Percentiles rank a stretch among this genome's conserved stretches.
These are phyloP conservation scores for Zhuqinia jingwanae DNA, from an alignment of 2,888 invertebrate species.

Conservation along the genomic window DNA sequence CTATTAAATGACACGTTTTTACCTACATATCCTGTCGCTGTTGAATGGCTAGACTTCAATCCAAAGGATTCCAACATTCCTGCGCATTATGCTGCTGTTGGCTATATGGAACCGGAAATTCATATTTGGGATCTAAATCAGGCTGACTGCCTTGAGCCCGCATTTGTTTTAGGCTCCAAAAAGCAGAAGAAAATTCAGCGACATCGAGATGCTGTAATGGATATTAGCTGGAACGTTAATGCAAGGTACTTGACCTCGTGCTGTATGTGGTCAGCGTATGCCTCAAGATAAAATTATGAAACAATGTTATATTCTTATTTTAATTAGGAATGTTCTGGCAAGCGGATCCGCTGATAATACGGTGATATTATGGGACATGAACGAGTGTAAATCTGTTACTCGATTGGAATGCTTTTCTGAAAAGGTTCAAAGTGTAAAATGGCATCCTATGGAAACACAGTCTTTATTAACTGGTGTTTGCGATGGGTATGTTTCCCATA, in stretches of 20 bases:
- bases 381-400: slow-evolving; percentile 88
- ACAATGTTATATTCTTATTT: no score
- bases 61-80: slow-evolving; percentile 85
- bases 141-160: slow-evolving; percentile 94
- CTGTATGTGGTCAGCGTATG: no score
- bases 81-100: slow-evolving; percentile 95
- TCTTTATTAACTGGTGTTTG: slow-evolving; percentile 91
- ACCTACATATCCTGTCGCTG: slow-evolving; percentile 93
- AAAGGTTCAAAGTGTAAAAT: slow-evolving; percentile 91
- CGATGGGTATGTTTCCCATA: slow-evolving; percentile 84
- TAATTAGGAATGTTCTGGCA: slow-evolving; percentile 91
- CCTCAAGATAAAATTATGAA: no score
- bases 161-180: slow-evolving; percentile 89
- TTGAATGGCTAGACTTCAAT: slow-evolving; percentile 96
- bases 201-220: slow-evolving; percentile 94
- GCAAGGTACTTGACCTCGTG: slow-evolving; percentile 83
- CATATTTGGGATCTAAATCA: slow-evolving; percentile 99
- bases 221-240: slow-evolving; percentile 90
- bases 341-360: slow-evolving; percentile 96
- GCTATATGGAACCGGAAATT: slow-evolving; percentile 95
- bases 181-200: slow-evolving; percentile 85
- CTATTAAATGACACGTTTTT: slow-evolving; percentile 96
- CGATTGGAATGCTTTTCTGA: slow-evolving; percentile 88
- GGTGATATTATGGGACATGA: slow-evolving; percentile 95
- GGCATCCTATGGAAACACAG: slow-evolving; percentile 92